Percentiles rank a stretch among this genome's conserved stretches.
Conservation (phyloP, 2,113 vertebrate genomes). For the Passer montanus region DNA sequence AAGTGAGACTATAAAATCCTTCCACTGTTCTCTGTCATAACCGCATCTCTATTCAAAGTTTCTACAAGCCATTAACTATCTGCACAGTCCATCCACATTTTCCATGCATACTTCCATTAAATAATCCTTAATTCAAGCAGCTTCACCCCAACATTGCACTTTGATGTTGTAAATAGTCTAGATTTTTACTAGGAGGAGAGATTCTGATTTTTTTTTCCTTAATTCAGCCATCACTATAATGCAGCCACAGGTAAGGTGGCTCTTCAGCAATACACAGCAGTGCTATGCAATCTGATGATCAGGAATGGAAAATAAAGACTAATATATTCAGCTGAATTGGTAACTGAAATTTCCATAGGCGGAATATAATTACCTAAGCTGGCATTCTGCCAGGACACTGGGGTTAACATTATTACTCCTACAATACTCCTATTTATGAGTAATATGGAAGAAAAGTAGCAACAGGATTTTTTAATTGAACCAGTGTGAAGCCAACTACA, state of each 20-base stretch:
- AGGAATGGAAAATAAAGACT: not conserved
- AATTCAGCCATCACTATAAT: not conserved
- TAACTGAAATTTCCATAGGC: not conserved
- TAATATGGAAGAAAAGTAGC: conserved; percentile 54
- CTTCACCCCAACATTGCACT: not conserved
- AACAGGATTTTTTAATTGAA: conserved; percentile 72
- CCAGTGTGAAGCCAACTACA: conserved; percentile 46
- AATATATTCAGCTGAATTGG: not conserved
- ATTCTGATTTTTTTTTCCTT: not conserved
- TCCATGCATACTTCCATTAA: not conserved
- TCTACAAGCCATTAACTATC: not conserved
- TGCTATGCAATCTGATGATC: not conserved
- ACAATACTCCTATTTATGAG: conserved; percentile 27
- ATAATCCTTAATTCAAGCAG: not conserved
- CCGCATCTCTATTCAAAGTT: not conserved
- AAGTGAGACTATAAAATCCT: not conserved
- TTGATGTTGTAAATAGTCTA: not conserved
- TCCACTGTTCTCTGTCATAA: not conserved
- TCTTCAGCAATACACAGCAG: not conserved
- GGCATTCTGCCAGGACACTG: conserved; percentile 45
- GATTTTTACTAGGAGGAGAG: not conserved
- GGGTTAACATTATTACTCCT: conserved; percentile 52
- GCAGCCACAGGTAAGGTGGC: not conserved
- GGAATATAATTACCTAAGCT: conserved; percentile 30
- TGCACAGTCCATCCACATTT: not conserved